These are phyloP conservation scores for Ochotona curzoniae DNA, from an alignment of 2,113 vertebrate genomes.

Conservation along the genomic window DNA sequence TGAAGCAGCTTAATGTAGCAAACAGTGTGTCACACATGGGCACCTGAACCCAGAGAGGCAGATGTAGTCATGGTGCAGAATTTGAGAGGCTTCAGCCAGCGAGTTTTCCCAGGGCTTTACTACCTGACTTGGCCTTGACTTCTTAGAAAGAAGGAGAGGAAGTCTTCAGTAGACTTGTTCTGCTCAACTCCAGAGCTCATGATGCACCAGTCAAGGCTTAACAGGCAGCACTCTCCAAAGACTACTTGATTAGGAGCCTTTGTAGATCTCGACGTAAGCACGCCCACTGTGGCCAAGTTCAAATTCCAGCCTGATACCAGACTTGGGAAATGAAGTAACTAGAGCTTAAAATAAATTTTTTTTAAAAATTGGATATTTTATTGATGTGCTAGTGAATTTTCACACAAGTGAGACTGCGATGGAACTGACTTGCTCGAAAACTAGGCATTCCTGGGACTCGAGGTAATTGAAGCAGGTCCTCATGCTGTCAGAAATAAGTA, in stretches of 20 bases:
- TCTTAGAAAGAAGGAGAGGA: neutral
- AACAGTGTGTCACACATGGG: neutral
- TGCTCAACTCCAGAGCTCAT: neutral
- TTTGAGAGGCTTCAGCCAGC: neutral
- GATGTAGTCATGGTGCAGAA: neutral
- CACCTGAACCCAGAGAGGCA: neutral
- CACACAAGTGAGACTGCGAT: neutral
- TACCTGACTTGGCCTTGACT: neutral
- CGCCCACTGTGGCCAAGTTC: neutral
- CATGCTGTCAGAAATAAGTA: constrained; percentile 2
- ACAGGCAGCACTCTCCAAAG: neutral
- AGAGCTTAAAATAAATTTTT: neutral
- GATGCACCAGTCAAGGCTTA: neutral
- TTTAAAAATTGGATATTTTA: neutral
- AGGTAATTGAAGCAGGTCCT: neutral
- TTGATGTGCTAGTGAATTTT: neutral
- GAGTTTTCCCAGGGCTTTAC: neutral
- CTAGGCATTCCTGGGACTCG: neutral
- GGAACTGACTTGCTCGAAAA: neutral
- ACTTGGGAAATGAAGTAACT: neutral
- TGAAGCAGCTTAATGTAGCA: neutral
- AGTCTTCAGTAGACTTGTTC: neutral
- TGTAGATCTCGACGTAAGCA: neutral
- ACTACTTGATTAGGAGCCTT: neutral
- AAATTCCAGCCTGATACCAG: neutral